These are phyloP conservation scores for Agelas oroides DNA, from an alignment of 37 sponge, comb jelly and placozoan species.

Conservation along the genomic window DNA sequence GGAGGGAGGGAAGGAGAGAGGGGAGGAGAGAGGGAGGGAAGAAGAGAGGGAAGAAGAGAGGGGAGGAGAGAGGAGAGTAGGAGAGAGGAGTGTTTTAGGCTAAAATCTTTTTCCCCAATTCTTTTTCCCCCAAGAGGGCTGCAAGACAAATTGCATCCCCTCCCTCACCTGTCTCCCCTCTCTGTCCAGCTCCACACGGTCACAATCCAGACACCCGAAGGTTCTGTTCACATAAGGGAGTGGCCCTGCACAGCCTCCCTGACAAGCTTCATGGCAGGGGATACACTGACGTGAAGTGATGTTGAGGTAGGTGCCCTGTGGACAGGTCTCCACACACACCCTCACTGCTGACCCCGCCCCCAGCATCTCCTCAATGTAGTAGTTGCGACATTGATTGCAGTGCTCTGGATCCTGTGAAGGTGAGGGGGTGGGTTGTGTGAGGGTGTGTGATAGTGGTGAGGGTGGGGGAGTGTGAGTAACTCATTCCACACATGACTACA, in stretches of 20 bases:
- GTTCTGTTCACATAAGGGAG: constrained; percentile 40
- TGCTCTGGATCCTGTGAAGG: constrained; percentile 45
- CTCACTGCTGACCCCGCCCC: neutral
- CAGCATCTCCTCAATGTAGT: neutral
- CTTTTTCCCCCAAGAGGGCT: too few relatives aligned
- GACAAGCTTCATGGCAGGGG: constrained; percentile 63
- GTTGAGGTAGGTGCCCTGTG: constrained; percentile 39
- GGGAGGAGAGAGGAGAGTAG: too few relatives aligned
- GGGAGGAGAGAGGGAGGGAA: too few relatives aligned
- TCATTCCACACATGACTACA: neutral
- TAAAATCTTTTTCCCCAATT: too few relatives aligned
- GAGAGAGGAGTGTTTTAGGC: too few relatives aligned
- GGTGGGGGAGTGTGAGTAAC: neutral
- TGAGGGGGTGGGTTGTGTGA: neutral
- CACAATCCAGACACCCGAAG: constrained; percentile 68
- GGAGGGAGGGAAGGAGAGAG: too few relatives aligned
- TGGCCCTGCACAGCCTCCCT: constrained; percentile 79
- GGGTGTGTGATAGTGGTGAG: neutral
- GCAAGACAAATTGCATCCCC: too few relatives aligned
- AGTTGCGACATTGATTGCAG: constrained; percentile 43
- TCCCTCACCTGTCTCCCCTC: constrained; percentile 58
- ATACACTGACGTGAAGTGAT: constrained; percentile 1
- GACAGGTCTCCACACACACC: constrained; percentile 62
- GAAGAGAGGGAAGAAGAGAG: too few relatives aligned
- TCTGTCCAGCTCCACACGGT: constrained; percentile 22